Evolutionary conservation across 2,888 invertebrate species (phyloP).

Genomic region (Heliconius ethilla): DNA sequence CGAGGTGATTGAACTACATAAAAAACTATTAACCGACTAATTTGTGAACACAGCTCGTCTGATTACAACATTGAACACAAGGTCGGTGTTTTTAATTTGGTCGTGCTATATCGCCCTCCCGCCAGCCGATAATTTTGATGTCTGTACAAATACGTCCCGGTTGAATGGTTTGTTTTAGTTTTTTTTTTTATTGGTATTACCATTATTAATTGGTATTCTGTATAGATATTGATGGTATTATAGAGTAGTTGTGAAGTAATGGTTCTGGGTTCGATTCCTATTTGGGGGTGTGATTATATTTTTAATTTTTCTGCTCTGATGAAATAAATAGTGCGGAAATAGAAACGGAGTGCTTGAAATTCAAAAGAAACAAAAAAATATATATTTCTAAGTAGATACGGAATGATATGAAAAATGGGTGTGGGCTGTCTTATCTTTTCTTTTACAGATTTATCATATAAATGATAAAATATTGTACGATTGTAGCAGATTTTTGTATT

Average conservation of each 20-base stretch:
- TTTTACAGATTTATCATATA: not conserved
- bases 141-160: conserved; percentile 4
- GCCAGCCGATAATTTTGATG: conserved; percentile 26
- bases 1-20: conserved; percentile 36
- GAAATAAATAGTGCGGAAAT: too few species aligned
- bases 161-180: conserved; percentile 14
- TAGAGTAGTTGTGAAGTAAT: not conserved
- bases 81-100: conserved; percentile 15
- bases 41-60: conserved; percentile 21
- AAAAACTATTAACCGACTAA: conserved; percentile 33
- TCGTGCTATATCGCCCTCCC: conserved; percentile 12
- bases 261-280: too few species aligned
- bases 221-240: not conserved
- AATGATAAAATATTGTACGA: not conserved
- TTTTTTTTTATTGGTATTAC: not conserved
- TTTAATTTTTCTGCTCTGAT: too few species aligned
- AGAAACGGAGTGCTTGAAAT: not conserved
- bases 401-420: not conserved
- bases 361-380: not conserved
- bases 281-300: too few species aligned
- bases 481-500: not conserved
- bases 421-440: not conserved
- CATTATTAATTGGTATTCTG: not conserved
- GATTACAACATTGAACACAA: conserved; percentile 16
- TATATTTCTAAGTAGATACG: not conserved